Percentiles rank a stretch among this genome's conserved stretches.
Conservation (phyloP, 2,113 vertebrate species). For the Vidua chalybeata region DNA sequence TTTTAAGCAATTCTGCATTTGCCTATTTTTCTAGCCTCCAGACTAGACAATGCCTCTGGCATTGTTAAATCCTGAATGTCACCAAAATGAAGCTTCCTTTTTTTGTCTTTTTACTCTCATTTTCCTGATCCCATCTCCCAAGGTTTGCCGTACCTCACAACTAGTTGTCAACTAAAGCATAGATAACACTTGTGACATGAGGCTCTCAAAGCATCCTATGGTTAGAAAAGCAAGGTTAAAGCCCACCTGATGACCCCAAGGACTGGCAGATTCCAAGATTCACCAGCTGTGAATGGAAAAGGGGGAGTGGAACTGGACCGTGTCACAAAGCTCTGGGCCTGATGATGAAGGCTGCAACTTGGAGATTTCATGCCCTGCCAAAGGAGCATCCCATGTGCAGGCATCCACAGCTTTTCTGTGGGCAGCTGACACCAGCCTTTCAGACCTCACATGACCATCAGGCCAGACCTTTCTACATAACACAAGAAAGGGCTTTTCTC, state of each 20-base stretch:
- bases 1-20: neutral
- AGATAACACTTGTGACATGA: fast-evolving
- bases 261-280: neutral
- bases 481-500: neutral
- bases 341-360: neutral
- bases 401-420: neutral
- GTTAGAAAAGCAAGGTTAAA: neutral
- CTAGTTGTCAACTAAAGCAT: fast-evolving
- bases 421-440: neutral
- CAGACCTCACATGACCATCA: neutral
- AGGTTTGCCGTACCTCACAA: neutral
- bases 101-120: neutral
- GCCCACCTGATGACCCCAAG: neutral
- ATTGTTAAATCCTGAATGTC: neutral
- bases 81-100: neutral
- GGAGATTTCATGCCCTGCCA: neutral
- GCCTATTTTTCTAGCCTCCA: neutral
- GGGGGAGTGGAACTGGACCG: neutral
- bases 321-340: neutral
- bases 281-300: neutral
- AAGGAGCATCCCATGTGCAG: neutral
- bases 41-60: neutral
- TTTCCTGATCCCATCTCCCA: neutral
- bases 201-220: neutral
- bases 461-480: neutral